Conservation (phyloP, 2,797 vertebrate species). For the Rhadinocentrus ornatus region DNA sequence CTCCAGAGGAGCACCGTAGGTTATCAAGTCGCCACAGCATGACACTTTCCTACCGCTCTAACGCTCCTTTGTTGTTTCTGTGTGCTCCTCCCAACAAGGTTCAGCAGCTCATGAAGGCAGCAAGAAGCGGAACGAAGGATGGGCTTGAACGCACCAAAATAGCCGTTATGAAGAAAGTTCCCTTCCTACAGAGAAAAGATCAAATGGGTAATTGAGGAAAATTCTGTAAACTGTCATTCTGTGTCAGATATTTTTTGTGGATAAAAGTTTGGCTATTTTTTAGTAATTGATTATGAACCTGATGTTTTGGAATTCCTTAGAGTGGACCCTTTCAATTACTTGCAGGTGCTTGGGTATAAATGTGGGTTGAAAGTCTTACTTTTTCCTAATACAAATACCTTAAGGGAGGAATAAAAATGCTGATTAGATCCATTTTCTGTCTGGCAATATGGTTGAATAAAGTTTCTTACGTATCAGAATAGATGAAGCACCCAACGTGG, state of each 20-base stretch:
- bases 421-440: slow-evolving; percentile 30
- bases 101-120: slow-evolving; percentile 96
- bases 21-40: slow-evolving; percentile 52
- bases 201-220: slow-evolving; percentile 80
- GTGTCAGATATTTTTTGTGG: slow-evolving; percentile 17
- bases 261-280: slow-evolving; percentile 35
- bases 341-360: slow-evolving; percentile 36
- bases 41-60: slow-evolving; percentile 41
- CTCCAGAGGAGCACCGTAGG: slow-evolving; percentile 52
- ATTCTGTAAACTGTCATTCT: slow-evolving; percentile 30
- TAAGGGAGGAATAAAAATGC: slow-evolving; percentile 51
- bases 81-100: slow-evolving; percentile 82
- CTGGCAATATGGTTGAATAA: slow-evolving; percentile 19
- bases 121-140: slow-evolving; percentile 93
- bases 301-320: slow-evolving; percentile 33
- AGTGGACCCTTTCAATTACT: slow-evolving; percentile 52
- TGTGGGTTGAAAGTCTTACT: slow-evolving; percentile 40
- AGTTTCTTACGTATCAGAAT: slow-evolving; percentile 32
- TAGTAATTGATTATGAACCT: slow-evolving; percentile 29
- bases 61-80: slow-evolving; percentile 49
- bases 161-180: slow-evolving; percentile 92
- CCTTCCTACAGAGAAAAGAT: slow-evolving; percentile 92
- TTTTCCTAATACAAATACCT: slow-evolving; percentile 53
- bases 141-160: slow-evolving; percentile 95
- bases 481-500: slow-evolving; percentile 16